These are phyloP conservation scores for Sebastes dallii DNA, from an alignment of 2,797 vertebrate species.

Conservation along the genomic window DNA sequence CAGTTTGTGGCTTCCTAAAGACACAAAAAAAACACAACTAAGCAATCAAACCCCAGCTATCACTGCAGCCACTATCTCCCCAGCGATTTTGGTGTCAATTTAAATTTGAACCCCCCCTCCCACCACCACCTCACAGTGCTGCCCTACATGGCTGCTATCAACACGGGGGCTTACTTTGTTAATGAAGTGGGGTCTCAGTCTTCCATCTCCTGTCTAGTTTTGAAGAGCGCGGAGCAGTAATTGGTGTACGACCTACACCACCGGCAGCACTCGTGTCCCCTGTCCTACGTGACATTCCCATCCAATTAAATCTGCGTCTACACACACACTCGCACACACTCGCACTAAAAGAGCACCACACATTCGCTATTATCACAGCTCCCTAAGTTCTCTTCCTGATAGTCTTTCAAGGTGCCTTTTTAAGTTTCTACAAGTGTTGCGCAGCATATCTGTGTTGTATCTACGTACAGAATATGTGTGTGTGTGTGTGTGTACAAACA, in stretches of 20 bases:
- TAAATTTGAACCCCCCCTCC: slow-evolving; percentile 10
- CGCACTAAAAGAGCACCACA: slow-evolving; percentile 18
- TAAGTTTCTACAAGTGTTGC: slow-evolving; percentile 29
- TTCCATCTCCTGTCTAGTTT: slow-evolving; percentile 64
- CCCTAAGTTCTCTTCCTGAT: slow-evolving; percentile 42
- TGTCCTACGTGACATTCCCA: slow-evolving; percentile 80
- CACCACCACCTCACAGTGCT: background rate
- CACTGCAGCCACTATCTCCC: background rate
- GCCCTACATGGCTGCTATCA: slow-evolving; percentile 64
- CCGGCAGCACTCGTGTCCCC: slow-evolving; percentile 74
- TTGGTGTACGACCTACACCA: slow-evolving; percentile 81
- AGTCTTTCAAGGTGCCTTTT: slow-evolving; percentile 79
- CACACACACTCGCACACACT: slow-evolving; percentile 20
- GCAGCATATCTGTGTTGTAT: slow-evolving; percentile 13
- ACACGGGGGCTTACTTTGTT: slow-evolving; percentile 59
- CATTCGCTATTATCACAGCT: slow-evolving; percentile 36
- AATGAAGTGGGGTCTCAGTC: slow-evolving; percentile 75
- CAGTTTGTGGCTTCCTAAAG: background rate
- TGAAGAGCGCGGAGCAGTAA: slow-evolving; percentile 74
- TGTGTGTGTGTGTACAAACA: background rate
- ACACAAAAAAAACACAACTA: background rate
- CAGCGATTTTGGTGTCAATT: slow-evolving; percentile 30
- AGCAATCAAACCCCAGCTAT: slow-evolving; percentile 8
- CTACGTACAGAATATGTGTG: background rate
- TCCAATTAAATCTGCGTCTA: slow-evolving; percentile 74